Conservation (phyloP, 2,888 invertebrate species). For the Yponomeuta plumbellus region DNA sequence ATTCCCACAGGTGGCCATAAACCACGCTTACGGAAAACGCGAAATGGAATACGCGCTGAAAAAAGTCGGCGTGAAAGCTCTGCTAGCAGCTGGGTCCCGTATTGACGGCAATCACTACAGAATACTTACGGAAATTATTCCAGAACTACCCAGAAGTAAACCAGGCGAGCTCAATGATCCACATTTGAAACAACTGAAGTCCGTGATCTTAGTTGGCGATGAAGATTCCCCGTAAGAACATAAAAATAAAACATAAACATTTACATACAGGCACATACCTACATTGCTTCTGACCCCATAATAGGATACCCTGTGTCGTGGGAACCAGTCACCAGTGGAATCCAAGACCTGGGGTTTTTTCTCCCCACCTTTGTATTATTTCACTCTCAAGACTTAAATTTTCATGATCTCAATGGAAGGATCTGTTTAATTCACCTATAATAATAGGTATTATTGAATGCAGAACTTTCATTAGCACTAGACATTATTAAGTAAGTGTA, state of each 20-base stretch:
- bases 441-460: no score
- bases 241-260: no score
- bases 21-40: constrained; percentile 81
- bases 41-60: constrained; percentile 85
- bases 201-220: constrained; percentile 76
- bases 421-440: no score
- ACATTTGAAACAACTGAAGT: constrained; percentile 65
- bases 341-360: no score
- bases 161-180: constrained; percentile 61
- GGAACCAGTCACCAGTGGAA: no score
- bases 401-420: no score
- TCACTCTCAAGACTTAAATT: background rate
- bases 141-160: constrained; percentile 63
- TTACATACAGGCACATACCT: no score
- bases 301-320: no score
- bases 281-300: no score
- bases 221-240: constrained; percentile 45
- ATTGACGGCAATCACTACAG: constrained; percentile 81
- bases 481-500: no score
- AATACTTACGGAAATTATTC: constrained; percentile 77
- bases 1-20: constrained; percentile 80
- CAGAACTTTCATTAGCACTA: no score
- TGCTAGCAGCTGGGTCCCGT: constrained; percentile 79
- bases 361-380: background rate
- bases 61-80: constrained; percentile 81